Evolutionary conservation across 2,797 vertebrate species (phyloP).

Genomic region (Perodicticus potto): DNA sequence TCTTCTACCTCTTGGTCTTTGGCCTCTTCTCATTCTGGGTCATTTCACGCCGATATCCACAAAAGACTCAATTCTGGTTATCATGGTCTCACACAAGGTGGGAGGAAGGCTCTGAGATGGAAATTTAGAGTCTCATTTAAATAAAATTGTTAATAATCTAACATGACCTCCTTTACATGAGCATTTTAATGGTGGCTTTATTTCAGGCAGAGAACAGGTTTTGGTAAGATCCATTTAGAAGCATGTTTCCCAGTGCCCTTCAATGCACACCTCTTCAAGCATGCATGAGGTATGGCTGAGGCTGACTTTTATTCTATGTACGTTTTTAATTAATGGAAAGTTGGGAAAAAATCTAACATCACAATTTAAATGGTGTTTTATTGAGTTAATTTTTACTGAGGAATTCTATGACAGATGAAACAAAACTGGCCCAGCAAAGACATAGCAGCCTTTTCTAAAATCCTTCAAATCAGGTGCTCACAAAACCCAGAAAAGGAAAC

Average conservation of each 20-base stretch:
- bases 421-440: constrained; percentile 2
- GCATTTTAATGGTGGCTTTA: constrained; percentile 51
- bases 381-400: constrained; percentile 61
- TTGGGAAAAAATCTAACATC: constrained; percentile 44
- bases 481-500: constrained; percentile 63
- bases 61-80: not conserved
- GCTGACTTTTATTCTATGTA: not conserved
- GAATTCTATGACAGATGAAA: constrained; percentile 60
- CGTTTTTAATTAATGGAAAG: constrained; percentile 59
- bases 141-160: not conserved
- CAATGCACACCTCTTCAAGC: not conserved
- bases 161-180: not conserved
- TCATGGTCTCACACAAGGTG: not conserved
- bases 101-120: not conserved
- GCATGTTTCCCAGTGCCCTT: not conserved
- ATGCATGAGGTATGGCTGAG: not conserved
- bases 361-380: constrained; percentile 53
- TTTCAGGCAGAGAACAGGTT: constrained; percentile 35
- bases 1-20: not conserved
- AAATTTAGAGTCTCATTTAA: constrained; percentile 26
- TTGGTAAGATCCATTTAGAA: not conserved
- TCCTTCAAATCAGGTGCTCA: constrained; percentile 51
- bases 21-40: not conserved
- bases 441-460: constrained; percentile 59
- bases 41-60: not conserved